Conservation (phyloP, 2,797 vertebrate species). For the Peromyscus nudipes region DNA sequence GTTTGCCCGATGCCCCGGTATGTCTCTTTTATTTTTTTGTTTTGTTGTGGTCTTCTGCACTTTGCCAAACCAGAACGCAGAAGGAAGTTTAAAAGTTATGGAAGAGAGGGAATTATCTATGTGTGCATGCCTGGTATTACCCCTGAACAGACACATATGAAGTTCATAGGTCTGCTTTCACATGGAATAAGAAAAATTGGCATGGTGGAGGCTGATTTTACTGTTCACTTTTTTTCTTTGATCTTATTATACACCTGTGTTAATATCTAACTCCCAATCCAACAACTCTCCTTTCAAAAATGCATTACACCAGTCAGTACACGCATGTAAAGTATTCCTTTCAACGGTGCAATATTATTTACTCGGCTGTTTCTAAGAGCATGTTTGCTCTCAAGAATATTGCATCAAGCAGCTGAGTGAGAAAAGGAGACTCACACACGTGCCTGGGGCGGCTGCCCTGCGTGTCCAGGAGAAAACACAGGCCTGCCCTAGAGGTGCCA, state of each 20-base stretch:
- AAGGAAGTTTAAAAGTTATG: neutral
- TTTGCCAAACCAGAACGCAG: too few relatives aligned
- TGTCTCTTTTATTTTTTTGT: neutral
- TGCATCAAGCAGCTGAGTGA: too few relatives aligned
- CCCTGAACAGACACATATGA: too few relatives aligned
- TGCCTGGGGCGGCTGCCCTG: too few relatives aligned
- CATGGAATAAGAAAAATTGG: neutral
- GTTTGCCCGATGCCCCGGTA: neutral
- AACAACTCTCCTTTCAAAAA: neutral
- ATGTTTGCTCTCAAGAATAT: neutral
- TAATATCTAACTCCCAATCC: neutral
- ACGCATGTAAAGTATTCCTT: neutral
- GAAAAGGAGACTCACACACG: too few relatives aligned
- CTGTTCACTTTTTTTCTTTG: neutral
- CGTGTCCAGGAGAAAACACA: too few relatives aligned
- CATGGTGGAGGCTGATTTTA: neutral
- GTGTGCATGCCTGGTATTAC: rapidly evolving
- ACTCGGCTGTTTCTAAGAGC: neutral
- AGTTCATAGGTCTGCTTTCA: neutral
- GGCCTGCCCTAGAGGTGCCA: too few relatives aligned
- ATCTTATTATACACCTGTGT: neutral
- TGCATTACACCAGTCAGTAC: neutral
- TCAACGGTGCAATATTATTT: neutral
- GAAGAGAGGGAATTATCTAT: neutral
- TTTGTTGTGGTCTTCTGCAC: neutral